phyloP scores from a whole-genome alignment of 2,797 vertebrate species.

The Eidolon dupreanum region DNA sequence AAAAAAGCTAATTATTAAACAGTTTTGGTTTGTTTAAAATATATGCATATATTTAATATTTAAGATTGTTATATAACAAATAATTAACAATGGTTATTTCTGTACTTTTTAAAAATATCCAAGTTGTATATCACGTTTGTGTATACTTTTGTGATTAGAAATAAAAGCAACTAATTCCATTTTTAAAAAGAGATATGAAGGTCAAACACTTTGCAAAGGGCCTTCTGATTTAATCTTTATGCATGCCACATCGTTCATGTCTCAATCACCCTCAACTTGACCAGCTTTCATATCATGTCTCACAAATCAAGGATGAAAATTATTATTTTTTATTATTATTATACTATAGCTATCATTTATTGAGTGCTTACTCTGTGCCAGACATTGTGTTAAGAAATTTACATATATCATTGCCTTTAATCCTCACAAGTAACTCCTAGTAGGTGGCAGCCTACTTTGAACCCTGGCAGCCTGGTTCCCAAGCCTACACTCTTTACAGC shows the following conservation, averaged over 20 bases:
- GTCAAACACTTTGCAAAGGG: not conserved
- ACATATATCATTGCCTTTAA: not conserved
- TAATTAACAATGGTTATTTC: not conserved
- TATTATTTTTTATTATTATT: not conserved
- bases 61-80: not conserved
- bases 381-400: not conserved
- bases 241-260: not conserved
- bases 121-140: not conserved
- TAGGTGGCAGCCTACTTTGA: not conserved
- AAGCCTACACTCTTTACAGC: not conserved
- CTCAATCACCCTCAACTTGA: not conserved
- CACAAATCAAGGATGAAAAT: not conserved
- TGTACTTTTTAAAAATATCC: not conserved
- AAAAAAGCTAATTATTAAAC: constrained; percentile 15
- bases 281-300: not conserved
- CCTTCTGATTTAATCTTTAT: not conserved
- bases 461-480: not conserved
- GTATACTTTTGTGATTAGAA: not conserved
- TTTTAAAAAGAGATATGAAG: not conserved
- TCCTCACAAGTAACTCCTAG: not conserved
- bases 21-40: constrained; percentile 22
- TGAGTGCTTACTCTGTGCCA: not conserved
- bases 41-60: not conserved
- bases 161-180: not conserved
- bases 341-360: not conserved